A percentile compares a stretch with the other conserved stretches of the same genome.
Evolutionary conservation across 2,888 invertebrate species (phyloP).

Genomic region (Plagodis pulveraria): DNA sequence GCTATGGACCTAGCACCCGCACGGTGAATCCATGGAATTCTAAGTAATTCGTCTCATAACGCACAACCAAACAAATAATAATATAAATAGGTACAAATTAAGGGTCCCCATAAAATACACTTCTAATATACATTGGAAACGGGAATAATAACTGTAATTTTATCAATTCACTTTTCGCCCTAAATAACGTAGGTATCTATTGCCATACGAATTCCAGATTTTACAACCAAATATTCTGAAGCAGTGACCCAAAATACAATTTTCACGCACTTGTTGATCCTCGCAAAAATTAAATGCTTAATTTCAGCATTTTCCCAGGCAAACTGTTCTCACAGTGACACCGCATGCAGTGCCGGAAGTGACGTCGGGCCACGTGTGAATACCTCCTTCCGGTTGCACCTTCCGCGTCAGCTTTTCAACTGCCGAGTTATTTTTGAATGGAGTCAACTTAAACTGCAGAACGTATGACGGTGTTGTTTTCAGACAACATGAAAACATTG

Average conservation of each 20-base stretch:
- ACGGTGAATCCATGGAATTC: too few species aligned
- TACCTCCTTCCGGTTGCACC: slow-evolving; percentile 37
- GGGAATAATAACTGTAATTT: not conserved
- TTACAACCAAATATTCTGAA: slow-evolving; percentile 1
- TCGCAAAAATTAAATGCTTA: slow-evolving; percentile 23
- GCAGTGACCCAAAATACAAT: slow-evolving; percentile 8
- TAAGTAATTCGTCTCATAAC: too few species aligned
- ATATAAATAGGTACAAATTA: too few species aligned
- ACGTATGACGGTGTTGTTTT: slow-evolving; percentile 1
- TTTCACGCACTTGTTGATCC: slow-evolving; percentile 30
- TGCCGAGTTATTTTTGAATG: slow-evolving; percentile 18
- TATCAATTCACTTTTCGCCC: too few species aligned
- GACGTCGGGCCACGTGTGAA: slow-evolving; percentile 33
- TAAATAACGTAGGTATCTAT: not conserved
- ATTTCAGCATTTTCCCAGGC: slow-evolving; percentile 16
- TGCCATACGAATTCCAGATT: not conserved
- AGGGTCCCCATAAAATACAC: not conserved
- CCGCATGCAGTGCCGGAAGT: slow-evolving; percentile 28
- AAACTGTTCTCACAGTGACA: slow-evolving; percentile 25
- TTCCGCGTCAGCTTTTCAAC: slow-evolving; percentile 19
- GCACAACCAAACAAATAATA: too few species aligned
- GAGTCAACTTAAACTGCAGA: slow-evolving; percentile 11
- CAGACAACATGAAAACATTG: not conserved
- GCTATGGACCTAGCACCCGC: too few species aligned
- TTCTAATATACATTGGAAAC: not conserved